These are phyloP conservation scores for Limnephilus auricula DNA, from an alignment of 2,888 invertebrate genomes.

Conservation along the genomic window DNA sequence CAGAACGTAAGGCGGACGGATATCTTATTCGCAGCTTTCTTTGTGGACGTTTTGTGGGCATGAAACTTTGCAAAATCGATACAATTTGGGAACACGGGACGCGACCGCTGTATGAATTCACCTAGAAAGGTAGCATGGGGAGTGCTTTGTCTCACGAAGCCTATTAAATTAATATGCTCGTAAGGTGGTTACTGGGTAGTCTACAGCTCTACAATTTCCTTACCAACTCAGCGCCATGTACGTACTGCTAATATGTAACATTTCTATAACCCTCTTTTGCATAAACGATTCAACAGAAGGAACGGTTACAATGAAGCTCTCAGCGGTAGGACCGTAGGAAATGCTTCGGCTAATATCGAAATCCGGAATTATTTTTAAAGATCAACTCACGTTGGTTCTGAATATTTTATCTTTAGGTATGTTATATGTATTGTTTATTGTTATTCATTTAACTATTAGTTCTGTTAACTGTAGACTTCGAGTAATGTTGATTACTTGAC, in stretches of 20 bases:
- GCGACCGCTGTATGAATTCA: neutral
- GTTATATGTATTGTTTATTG: neutral
- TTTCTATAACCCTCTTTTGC: neutral
- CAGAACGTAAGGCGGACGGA: neutral
- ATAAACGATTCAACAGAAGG: neutral
- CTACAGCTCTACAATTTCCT: neutral
- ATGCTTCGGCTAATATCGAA: neutral
- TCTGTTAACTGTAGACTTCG: too few relatives aligned
- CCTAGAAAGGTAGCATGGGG: neutral
- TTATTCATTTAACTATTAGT: neutral
- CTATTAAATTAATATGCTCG: neutral
- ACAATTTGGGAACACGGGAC: conserved; percentile 3
- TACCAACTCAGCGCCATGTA: neutral
- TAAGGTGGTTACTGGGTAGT: neutral
- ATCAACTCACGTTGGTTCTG: neutral
- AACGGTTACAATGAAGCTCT: neutral
- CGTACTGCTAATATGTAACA: neutral
- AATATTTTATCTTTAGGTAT: neutral
- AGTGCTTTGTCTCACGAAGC: conserved; percentile 2
- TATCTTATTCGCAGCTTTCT: neutral
- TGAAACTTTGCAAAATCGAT: conserved; percentile 33
- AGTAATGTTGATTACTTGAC: too few relatives aligned
- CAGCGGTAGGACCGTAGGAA: neutral
- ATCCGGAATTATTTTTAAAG: neutral
- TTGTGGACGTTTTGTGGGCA: neutral